Evolutionary conservation across 2,888 invertebrate species (phyloP).

Genomic region (Erebia epiphron): DNA sequence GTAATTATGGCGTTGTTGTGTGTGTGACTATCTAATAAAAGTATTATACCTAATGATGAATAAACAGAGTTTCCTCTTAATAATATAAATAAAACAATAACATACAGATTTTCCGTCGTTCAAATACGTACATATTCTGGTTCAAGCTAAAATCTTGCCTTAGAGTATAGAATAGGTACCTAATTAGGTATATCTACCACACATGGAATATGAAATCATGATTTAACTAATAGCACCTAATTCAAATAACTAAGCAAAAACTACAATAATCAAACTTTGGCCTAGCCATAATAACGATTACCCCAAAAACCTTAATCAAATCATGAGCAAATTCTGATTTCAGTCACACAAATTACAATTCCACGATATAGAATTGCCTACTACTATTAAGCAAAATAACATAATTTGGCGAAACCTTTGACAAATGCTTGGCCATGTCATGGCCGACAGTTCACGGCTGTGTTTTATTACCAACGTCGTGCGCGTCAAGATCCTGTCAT

Average conservation of each 20-base stretch:
- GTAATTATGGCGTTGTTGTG: too few species aligned
- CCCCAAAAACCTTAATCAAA: slow-evolving; percentile 16
- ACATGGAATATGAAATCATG: not conserved
- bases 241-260: slow-evolving; percentile 4
- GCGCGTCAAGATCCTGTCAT: slow-evolving; percentile 44
- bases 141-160: not conserved
- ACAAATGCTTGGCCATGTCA: slow-evolving; percentile 27
- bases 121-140: too few species aligned
- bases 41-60: too few species aligned
- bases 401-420: slow-evolving; percentile 19
- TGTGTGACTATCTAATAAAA: too few species aligned
- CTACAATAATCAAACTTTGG: slow-evolving; percentile 11
- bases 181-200: not conserved
- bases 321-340: slow-evolving; percentile 2
- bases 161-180: too few species aligned
- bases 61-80: too few species aligned
- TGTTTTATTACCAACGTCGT: slow-evolving; percentile 43
- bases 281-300: not conserved
- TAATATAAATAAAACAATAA: too few species aligned
- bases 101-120: too few species aligned
- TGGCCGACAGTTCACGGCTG: slow-evolving; percentile 34
- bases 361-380: slow-evolving; percentile 13
- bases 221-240: not conserved
- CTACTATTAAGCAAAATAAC: slow-evolving; percentile 17
- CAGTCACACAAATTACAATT: slow-evolving; percentile 6